phyloP scores from a whole-genome alignment of 2,113 vertebrate species.

The Microcebus griseorufus region DNA sequence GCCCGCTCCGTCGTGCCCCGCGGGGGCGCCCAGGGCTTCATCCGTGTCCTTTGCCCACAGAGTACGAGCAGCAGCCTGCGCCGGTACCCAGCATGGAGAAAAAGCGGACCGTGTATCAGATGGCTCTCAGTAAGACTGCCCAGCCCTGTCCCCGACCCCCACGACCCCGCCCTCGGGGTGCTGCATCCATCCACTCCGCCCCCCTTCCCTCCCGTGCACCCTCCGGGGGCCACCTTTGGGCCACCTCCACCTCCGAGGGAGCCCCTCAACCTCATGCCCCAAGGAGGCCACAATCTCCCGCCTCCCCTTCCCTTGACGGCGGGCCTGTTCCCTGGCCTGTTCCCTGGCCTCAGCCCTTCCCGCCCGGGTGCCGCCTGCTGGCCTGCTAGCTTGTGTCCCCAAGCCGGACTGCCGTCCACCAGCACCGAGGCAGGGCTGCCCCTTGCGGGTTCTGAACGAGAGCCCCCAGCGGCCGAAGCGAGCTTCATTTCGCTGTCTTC shows the following conservation, averaged over 20 bases:
- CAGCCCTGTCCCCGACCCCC: neutral
- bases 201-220: rapidly evolving
- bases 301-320: neutral
- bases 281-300: neutral
- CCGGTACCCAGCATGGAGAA: conserved; percentile 91
- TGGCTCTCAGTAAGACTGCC: conserved; percentile 93
- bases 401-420: rapidly evolving
- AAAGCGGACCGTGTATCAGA: conserved; percentile 96
- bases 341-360: neutral
- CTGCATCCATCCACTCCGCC: rapidly evolving
- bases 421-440: neutral
- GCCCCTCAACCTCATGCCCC: neutral
- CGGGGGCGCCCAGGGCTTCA: conserved; percentile 3
- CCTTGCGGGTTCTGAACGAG: neutral
- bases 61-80: conserved; percentile 88
- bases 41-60: conserved; percentile 80
- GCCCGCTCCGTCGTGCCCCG: neutral
- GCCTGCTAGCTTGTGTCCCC: neutral
- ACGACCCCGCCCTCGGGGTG: neutral
- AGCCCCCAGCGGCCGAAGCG: neutral
- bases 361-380: neutral
- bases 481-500: neutral
- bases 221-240: too few relatives aligned
- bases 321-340: too few relatives aligned
- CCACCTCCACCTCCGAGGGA: neutral